phyloP scores from a whole-genome alignment of 2,113 vertebrate species.

The Hyaena hyaena region DNA sequence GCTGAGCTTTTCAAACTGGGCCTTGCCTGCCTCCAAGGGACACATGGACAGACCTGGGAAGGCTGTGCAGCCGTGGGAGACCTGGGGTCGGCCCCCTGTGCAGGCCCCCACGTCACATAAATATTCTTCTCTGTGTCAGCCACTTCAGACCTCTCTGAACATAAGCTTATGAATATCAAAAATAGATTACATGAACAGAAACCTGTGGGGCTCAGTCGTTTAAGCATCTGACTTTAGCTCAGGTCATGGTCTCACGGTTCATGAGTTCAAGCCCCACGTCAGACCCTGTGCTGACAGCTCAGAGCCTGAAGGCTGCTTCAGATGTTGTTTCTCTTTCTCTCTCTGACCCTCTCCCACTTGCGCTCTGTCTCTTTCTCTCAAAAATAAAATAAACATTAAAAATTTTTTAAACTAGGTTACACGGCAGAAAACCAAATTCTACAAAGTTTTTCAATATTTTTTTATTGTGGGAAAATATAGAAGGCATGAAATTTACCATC shows the following conservation, averaged over 20 bases:
- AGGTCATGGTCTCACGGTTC: neutral
- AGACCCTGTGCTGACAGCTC: neutral
- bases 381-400: neutral
- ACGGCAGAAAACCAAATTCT: neutral
- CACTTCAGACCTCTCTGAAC: neutral
- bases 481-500: too few relatives aligned
- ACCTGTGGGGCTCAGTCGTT: neutral
- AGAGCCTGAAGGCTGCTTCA: neutral
- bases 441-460: neutral
- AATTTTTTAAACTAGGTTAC: neutral
- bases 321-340: neutral
- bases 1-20: neutral
- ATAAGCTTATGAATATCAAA: neutral
- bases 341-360: neutral
- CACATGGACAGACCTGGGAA: neutral
- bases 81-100: too few relatives aligned
- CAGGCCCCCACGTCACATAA: too few relatives aligned
- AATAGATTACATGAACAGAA: neutral
- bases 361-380: neutral
- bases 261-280: neutral
- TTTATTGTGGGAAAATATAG: neutral
- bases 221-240: neutral
- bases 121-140: neutral
- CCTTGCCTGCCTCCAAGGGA: neutral
- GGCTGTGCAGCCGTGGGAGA: accelerated